Evolutionary conservation across 2,888 invertebrate genomes (phyloP).

Genomic region (Smittia sp.): DNA sequence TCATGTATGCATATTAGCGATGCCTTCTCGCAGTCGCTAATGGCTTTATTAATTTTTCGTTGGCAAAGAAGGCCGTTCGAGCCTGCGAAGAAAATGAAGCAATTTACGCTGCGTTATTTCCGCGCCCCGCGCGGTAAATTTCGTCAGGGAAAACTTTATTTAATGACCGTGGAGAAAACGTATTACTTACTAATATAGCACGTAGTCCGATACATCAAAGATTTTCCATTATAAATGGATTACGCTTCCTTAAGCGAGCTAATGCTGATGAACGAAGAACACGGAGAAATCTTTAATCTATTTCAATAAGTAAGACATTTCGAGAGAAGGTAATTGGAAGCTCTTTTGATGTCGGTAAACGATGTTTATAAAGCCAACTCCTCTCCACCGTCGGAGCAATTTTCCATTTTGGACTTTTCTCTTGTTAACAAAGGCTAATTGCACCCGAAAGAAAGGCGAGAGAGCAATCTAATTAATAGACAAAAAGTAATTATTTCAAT

Average conservation of each 20-base stretch:
- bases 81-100: background rate
- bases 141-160: constrained; percentile 10
- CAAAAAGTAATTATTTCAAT: constrained; percentile 36
- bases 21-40: background rate
- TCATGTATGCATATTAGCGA: constrained; percentile 17
- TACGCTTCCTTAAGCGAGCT: background rate
- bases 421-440: constrained; percentile 13
- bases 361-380: background rate
- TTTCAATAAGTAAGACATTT: constrained; percentile 15
- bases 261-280: constrained; percentile 5
- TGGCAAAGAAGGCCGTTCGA: background rate
- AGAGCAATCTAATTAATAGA: constrained; percentile 13
- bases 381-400: background rate
- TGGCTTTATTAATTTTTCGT: constrained; percentile 20
- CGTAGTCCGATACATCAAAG: constrained; percentile 15
- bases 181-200: constrained; percentile 22
- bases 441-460: background rate
- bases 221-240: constrained; percentile 14
- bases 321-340: constrained; percentile 3
- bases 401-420: constrained; percentile 3
- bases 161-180: constrained; percentile 5
- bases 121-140: constrained; percentile 15
- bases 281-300: constrained; percentile 19
- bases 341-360: constrained; percentile 15
- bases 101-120: constrained; percentile 22